These are phyloP conservation scores for Cossypha niveicapilla DNA, from an alignment of 2,797 vertebrate genomes.

Conservation along the genomic window DNA sequence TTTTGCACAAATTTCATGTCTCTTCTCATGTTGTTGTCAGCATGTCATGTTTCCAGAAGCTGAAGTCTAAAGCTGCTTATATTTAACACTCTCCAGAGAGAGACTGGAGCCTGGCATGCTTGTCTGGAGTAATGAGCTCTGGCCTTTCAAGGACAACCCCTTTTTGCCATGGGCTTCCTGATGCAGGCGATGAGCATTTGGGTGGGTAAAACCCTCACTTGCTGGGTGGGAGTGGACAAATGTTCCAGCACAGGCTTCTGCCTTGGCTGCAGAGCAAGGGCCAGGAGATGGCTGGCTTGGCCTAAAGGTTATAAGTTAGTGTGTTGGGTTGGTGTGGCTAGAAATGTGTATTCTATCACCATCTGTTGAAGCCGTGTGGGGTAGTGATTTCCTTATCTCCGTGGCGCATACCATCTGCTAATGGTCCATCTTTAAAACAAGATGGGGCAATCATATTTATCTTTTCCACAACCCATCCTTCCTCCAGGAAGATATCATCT, in stretches of 20 bases:
- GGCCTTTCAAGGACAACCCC: background rate
- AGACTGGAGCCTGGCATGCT: background rate
- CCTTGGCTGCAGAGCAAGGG: background rate
- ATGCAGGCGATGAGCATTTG: accelerated
- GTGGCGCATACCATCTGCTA: too few relatives aligned
- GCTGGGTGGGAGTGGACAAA: background rate
- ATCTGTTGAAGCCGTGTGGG: too few relatives aligned
- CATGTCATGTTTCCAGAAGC: background rate
- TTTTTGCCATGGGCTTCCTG: background rate
- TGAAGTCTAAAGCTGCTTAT: background rate
- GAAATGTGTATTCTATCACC: too few relatives aligned
- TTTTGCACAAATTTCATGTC: slow-evolving; percentile 4
- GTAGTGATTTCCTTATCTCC: too few relatives aligned
- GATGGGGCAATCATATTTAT: too few relatives aligned
- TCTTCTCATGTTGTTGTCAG: background rate
- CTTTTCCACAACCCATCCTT: too few relatives aligned
- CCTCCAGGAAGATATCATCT: too few relatives aligned
- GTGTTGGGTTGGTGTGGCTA: too few relatives aligned
- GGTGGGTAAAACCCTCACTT: accelerated
- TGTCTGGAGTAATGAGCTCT: background rate
- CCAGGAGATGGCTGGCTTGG: background rate
- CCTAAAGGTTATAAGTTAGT: background rate
- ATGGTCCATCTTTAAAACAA: too few relatives aligned
- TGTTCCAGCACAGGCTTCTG: background rate
- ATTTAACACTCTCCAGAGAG: background rate